Evolutionary conservation across 2,113 vertebrate genomes (phyloP), one percentile per base, ranked within the genome.

Genomic region (Vulpes vulpes): DNA sequence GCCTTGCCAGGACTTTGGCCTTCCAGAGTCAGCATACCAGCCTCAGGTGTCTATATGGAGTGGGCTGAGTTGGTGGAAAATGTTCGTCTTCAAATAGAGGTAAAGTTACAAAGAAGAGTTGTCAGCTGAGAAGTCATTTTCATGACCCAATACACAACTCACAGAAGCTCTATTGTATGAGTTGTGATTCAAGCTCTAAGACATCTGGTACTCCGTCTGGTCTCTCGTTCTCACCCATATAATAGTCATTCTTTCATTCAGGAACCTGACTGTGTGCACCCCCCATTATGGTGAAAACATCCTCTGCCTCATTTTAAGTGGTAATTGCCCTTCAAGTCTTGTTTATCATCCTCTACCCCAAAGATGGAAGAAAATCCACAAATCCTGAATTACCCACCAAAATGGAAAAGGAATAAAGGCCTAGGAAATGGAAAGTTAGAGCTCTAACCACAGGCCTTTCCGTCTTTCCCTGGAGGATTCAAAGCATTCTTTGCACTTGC

Each of bases 181-280:
- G 79, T 14, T 95, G 35, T 89, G 83, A 97, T 55, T 82, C 93
- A 96, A 96, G 74, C 59, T 67, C 51, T 78, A 78, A 38, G 90
- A 88, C 65, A 78, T 43, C 73, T 38, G 67, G n/a, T 49, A 23
- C 0, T 14, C 23, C 65, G 55, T 5, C 4, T 32, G 2, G 11
- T 19, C 6, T 91, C 86, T 95, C 62, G 25, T 73, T 80, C 87
- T 84, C 7, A 0, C 7, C 20, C 35, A 4, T 22, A 22, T 49
- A 89, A 94, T 1, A 79, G 81, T 57, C 30, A 64, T 11, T 49
- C 55, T 94, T 53, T 89, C 80, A 64, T 79, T 76, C 83, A 94
- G 92, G 87, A 83, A 59, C 51, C 69, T 11, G 15, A 80, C 35
- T 49, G 73, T 53, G 2, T 30, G 86, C 35, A n/a, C 67, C 69